Evolutionary conservation across 2,113 vertebrate genomes (phyloP), one percentile per base, ranked within the genome.

Genomic region (Synchiropus splendidus): DNA sequence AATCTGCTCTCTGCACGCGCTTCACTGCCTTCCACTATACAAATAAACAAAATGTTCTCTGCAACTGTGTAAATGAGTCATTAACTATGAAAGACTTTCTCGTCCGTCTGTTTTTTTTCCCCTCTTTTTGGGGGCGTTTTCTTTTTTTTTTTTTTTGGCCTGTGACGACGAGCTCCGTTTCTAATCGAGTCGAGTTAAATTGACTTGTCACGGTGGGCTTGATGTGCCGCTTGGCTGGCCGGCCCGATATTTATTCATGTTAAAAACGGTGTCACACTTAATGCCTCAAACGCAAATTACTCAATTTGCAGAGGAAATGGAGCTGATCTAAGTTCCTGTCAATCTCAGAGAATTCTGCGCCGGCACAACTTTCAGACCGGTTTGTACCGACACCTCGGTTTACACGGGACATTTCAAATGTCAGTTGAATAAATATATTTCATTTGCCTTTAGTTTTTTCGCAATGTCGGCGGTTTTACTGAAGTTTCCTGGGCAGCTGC

Each of bases 241-340:
- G 16, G 45, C 51, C 46, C 60, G 54, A 68, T 76, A 74, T 75
- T 78, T 80, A 70, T 76, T 72, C 66, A 59, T 76, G 59, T 77
- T 58, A 66, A 59, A 70, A 71, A 56, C 18, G 2, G 49, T 62
- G 66, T 74, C 15, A 47, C 58, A 56, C 50, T 71, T 67, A 66
- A 65, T 63, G 63, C 60, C 48, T 8, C 61, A 59, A 70, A 60
- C 48, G 10, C 56, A 77, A 75, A 80, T 58, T 54, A 69, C 46
- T 67, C 61, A 58, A 61, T 80, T 71, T 74, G 73, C 59, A 45
- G 57, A 45, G 67, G 75, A 83, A 83, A 79, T 73, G 48, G 74
- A 65, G 51, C 72, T 57, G 45, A 39, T 70, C 56, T 45, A 60
- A 62, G 64, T 47, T 52, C 48, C 67, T 71, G 70, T 75, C 82